Base-by-base conservation (phyloP, 2,797 vertebrate genomes). In the Brachyrhaphis roseni region DNA sequence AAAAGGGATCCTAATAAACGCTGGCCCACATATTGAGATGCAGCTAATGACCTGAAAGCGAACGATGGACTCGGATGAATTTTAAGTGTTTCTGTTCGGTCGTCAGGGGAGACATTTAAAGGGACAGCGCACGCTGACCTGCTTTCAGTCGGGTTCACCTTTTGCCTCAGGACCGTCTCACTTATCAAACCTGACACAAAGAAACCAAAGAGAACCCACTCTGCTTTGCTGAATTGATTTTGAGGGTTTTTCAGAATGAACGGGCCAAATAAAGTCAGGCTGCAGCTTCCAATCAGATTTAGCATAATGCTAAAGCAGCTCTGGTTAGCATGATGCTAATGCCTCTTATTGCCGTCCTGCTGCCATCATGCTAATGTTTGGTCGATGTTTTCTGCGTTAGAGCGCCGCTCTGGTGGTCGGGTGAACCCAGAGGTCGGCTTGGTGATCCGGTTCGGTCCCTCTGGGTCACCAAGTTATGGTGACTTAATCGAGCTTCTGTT, bases 21-120 rank as follows among this genome's bases (percentile, higher is more conserved):
- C 87, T 93, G 91, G 86, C 91, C 90, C 89, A 93, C 89, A 92
- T 93, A 90, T 89, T 87, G 80, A 93, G 89, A 90, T 92, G 89
- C 82, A 82, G 57, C 82, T 92, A 91, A 94, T 90, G 89, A 93
- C 89, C 90, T 85, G 89, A 89, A 93, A 91, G 77, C 76, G 78
- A 90, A 90, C 81, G 84, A 55, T 82, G 55, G 82, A 87, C 79
- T 86, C 62, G 47, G 62, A 51, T 81, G 87, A 87, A 91, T 90
- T 85, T 88, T 82, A 89, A 86, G 85, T 76, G 76, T 80, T 72
- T 82, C 74, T 84, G 77, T 79, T 84, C 85, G 80, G 78, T 86
- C 80, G 83, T 87, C 79, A 85, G 83, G 66, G 81, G 85, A 80
- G 80, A 86, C 84, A 81, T 88, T 84, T 90, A 73, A 86, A 68